A percentile compares a stretch with the other conserved stretches of the same genome.
Evolutionary conservation across 2,797 vertebrate genomes (phyloP).

Genomic region (Anguilla pacifica): DNA sequence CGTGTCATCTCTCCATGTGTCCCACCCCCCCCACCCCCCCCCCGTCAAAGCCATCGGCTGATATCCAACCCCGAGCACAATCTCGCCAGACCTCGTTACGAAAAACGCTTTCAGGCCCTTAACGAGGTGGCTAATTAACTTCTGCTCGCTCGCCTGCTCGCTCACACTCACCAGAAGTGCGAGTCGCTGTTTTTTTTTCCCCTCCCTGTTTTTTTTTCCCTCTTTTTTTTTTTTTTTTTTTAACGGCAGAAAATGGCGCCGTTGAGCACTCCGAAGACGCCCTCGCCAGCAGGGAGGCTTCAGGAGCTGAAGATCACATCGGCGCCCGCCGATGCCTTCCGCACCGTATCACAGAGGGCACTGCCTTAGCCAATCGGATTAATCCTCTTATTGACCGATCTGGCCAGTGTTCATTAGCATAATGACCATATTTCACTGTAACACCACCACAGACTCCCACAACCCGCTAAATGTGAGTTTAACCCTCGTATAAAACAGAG

Average conservation of each 20-base stretch:
- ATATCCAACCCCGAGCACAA: not conserved
- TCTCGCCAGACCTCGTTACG: not conserved
- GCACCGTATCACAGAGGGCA: not conserved
- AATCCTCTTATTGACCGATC: not conserved
- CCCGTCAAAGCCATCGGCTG: not conserved
- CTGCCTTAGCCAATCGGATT: not conserved
- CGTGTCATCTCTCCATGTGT: not conserved
- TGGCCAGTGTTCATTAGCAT: not conserved
- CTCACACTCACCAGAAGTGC: not conserved
- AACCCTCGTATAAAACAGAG: not conserved
- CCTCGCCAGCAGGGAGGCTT: not conserved
- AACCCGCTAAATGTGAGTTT: not conserved
- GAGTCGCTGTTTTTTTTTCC: not conserved
- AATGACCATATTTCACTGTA: not conserved
- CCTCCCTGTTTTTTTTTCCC: not conserved
- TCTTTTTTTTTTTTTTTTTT: not conserved
- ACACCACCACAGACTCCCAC: not conserved
- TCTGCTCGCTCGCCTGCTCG: not conserved
- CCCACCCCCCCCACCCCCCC: not conserved
- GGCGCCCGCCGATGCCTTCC: not conserved
- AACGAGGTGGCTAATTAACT: conserved; percentile 15
- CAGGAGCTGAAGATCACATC: not conserved
- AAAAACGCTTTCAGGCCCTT: not conserved
- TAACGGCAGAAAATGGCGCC: not conserved
- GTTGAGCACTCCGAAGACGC: not conserved